Evolutionary conservation across 2,113 vertebrate species (phyloP).

Genomic region (Thamnophis sirtalis): DNA sequence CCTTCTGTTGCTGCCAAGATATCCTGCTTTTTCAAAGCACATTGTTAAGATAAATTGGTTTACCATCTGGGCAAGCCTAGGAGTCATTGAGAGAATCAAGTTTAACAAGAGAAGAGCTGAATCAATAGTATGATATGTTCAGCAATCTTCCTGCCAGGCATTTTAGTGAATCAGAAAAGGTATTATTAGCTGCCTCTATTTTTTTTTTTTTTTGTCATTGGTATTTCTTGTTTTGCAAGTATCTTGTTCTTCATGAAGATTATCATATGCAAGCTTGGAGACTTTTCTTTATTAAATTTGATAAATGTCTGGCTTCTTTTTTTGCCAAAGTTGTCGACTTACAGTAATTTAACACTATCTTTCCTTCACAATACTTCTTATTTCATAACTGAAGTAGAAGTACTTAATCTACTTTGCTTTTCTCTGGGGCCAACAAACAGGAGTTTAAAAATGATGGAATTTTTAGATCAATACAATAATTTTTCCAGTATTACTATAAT

Average conservation of each 20-base stretch:
- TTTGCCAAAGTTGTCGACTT: background rate
- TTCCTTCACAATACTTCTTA: background rate
- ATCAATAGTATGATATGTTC: constrained; percentile 11
- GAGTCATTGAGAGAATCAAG: constrained; percentile 5
- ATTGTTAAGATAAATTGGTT: background rate
- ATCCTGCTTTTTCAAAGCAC: background rate
- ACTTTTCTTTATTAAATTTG: background rate
- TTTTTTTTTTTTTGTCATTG: background rate
- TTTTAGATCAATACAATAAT: background rate
- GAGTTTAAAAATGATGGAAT: background rate
- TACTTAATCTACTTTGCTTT: background rate
- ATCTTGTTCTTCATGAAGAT: background rate
- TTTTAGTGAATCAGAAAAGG: constrained; percentile 2
- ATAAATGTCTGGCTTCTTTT: background rate
- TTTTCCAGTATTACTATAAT: background rate
- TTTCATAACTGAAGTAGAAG: background rate
- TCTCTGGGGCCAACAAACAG: background rate
- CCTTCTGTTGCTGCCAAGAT: background rate
- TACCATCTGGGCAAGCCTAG: background rate
- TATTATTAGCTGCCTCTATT: constrained; percentile 5
- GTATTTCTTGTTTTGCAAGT: constrained; percentile 3
- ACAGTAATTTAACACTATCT: background rate
- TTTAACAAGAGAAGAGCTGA: constrained; percentile 17
- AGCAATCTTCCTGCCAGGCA: constrained; percentile 15
- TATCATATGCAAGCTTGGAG: background rate